Conservation (phyloP, 2,797 vertebrate species). For the Eulemur albifrons region DNA sequence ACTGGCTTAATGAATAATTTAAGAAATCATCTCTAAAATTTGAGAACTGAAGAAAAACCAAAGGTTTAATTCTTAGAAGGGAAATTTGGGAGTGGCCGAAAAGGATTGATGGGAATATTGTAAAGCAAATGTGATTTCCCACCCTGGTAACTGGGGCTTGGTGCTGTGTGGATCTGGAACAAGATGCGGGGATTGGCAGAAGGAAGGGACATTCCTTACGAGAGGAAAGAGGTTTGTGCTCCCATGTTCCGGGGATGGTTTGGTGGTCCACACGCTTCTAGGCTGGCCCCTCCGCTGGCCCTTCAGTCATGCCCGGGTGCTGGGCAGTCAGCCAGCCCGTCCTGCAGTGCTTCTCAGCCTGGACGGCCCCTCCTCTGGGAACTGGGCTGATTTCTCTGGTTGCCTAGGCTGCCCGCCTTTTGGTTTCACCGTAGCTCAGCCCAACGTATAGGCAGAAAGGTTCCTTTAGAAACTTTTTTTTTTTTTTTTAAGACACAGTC, state of each 20-base stretch:
- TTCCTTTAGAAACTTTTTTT: background rate
- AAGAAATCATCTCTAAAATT: constrained; percentile 2
- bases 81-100: background rate
- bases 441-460: background rate
- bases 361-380: background rate
- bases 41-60: constrained; percentile 8
- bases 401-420: background rate
- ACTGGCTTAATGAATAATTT: constrained; percentile 21
- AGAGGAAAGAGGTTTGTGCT: background rate
- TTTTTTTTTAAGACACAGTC: background rate
- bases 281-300: background rate
- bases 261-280: background rate
- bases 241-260: background rate
- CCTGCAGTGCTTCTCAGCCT: background rate
- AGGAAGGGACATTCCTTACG: background rate
- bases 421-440: background rate
- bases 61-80: background rate
- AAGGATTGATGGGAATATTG: constrained; percentile 4
- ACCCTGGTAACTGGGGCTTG: background rate
- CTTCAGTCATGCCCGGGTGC: background rate
- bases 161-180: background rate
- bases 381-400: background rate
- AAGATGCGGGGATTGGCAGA: background rate
- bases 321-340: background rate
- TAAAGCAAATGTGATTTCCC: background rate